A percentile compares a stretch with the other conserved stretches of the same genome.
These are phyloP conservation scores for Pinna nobilis DNA, from an alignment of 1,140 invertebrate genomes.

Conservation along the genomic window DNA sequence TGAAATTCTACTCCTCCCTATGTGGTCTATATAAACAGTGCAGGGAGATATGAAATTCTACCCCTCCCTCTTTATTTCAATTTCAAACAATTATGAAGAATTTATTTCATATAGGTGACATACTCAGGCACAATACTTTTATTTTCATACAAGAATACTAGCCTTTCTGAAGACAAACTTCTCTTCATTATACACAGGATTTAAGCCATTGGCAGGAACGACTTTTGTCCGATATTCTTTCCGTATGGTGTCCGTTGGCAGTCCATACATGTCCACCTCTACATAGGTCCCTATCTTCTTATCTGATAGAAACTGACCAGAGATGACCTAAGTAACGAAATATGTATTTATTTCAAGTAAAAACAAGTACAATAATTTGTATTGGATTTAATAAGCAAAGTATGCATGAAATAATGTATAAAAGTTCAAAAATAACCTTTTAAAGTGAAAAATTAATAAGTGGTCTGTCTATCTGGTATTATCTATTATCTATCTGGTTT, in stretches of 20 bases:
- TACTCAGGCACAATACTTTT: no score
- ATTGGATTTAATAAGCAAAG: no score
- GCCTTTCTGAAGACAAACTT: slow-evolving; percentile 97
- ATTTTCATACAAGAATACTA: no score
- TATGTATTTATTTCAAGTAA: background rate
- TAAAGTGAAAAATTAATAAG: background rate
- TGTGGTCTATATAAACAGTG: no score
- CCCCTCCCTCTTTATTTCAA: no score
- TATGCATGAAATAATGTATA: background rate
- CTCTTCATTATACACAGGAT: slow-evolving; percentile 99
- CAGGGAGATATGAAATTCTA: no score
- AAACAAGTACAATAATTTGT: background rate
- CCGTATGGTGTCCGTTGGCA: slow-evolving; percentile 98
- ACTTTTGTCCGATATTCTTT: slow-evolving; percentile 98
- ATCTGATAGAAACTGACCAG: slow-evolving; percentile 99
- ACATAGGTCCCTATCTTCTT: slow-evolving; percentile 99
- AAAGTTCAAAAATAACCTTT: background rate
- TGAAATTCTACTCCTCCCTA: no score
- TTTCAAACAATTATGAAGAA: no score
- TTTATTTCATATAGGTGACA: no score
- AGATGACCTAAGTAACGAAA: slow-evolving; percentile 88
- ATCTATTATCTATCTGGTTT: no score
- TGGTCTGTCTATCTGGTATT: no score
- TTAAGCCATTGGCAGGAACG: slow-evolving; percentile 93
- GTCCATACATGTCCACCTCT: slow-evolving; percentile 99